Evolutionary conservation across 2,888 invertebrate genomes (phyloP).

Genomic region (Drosophila parthenogenetica): DNA sequence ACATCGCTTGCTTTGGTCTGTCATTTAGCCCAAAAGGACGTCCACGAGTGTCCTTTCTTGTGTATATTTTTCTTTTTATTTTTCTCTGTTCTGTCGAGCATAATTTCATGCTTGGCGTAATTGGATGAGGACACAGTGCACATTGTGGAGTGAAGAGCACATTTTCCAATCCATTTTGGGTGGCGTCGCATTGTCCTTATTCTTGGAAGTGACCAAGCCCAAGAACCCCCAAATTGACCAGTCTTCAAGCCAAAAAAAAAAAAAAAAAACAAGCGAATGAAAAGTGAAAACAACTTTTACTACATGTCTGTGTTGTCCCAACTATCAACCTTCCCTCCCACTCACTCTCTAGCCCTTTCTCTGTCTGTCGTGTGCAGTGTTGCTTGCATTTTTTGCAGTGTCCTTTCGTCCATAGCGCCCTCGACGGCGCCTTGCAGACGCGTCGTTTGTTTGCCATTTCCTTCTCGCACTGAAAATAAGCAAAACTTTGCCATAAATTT

Average conservation of each 20-base stretch:
- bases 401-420: conserved; percentile 52
- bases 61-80: too few species aligned
- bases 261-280: conserved; percentile 38
- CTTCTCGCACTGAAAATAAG: conserved; percentile 60
- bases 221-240: neutral
- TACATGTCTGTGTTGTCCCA: conserved; percentile 43
- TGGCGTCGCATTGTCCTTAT: conserved; percentile 72
- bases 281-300: conserved; percentile 83
- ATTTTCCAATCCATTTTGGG: conserved; percentile 28
- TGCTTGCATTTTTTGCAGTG: conserved; percentile 58
- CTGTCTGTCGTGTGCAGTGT: conserved; percentile 25
- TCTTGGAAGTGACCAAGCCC: conserved; percentile 71
- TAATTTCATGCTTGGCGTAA: conserved; percentile 56
- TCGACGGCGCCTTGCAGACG: conserved; percentile 68
- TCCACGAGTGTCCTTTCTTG: conserved; percentile 21
- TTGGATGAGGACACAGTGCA: conserved; percentile 35
- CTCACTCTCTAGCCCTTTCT: neutral
- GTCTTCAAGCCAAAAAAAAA: conserved; percentile 5
- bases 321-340: neutral
- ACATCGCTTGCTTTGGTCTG: conserved; percentile 26
- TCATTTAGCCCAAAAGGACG: conserved; percentile 41
- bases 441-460: conserved; percentile 80
- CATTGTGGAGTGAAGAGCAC: conserved; percentile 38
- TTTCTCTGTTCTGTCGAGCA: conserved; percentile 44
- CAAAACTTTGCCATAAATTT: conserved; percentile 75